Conservation (phyloP, 2,888 invertebrate species). For the Anthophora plumipes region DNA sequence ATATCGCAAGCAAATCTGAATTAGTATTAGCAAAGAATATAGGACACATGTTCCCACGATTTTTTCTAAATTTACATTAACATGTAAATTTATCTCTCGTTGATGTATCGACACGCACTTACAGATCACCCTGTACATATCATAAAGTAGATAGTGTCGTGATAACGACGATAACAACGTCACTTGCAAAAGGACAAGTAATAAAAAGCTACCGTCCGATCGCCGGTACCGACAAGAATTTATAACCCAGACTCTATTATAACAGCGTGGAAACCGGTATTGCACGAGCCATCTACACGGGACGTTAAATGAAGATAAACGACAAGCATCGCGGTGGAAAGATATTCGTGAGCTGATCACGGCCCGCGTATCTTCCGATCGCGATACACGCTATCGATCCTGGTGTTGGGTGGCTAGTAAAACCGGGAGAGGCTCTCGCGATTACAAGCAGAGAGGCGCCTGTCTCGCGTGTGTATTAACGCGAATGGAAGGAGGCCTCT, state of each 20-base stretch:
- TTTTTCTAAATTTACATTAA: too few species aligned
- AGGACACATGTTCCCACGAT: too few species aligned
- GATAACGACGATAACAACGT: background rate
- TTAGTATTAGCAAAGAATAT: too few species aligned
- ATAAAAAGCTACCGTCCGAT: conserved; percentile 10
- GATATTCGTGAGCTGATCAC: conserved; percentile 1
- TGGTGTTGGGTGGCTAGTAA: conserved; percentile 64
- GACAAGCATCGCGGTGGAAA: background rate
- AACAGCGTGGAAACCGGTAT: background rate
- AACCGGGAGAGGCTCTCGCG: conserved; percentile 69
- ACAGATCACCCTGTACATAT: too few species aligned
- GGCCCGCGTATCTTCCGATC: background rate
- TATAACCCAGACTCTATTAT: conserved; percentile 9
- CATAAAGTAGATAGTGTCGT: too few species aligned
- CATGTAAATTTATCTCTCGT: too few species aligned
- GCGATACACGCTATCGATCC: conserved; percentile 68
- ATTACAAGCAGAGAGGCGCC: conserved; percentile 72
- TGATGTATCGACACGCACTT: too few species aligned
- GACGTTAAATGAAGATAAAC: conserved; percentile 22
- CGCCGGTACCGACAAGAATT: conserved; percentile 14
- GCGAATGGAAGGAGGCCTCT: conserved; percentile 46
- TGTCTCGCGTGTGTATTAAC: conserved; percentile 72
- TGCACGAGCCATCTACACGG: conserved; percentile 20
- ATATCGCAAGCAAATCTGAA: too few species aligned
- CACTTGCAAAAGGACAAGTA: background rate